Evolutionary conservation across 2,888 invertebrate species (phyloP).

Genomic region (Lasioglossum villosulum): DNA sequence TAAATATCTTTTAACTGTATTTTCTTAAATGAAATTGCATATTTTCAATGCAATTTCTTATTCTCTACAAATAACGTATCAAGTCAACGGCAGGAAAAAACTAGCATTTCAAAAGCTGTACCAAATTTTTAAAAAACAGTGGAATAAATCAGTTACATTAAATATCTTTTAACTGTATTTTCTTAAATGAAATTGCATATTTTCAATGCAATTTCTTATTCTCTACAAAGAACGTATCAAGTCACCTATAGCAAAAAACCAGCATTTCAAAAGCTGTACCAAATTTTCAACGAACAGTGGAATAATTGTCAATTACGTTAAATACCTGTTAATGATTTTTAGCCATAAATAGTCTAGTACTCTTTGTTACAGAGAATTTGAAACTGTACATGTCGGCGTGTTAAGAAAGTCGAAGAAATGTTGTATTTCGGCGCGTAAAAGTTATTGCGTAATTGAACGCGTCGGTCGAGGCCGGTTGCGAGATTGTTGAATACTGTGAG

Average conservation of each 20-base stretch:
- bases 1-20: neutral
- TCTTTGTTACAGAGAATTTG: neutral
- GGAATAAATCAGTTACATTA: too few relatives aligned
- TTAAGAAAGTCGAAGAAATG: neutral
- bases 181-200: neutral
- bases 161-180: too few relatives aligned
- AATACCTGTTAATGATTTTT: neutral
- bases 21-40: too few relatives aligned
- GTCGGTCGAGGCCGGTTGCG: neutral
- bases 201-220: neutral
- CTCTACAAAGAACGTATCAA: neutral
- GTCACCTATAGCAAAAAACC: neutral
- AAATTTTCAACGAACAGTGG: neutral
- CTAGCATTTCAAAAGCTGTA: too few relatives aligned
- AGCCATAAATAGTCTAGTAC: neutral
- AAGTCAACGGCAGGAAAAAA: too few relatives aligned
- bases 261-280: neutral
- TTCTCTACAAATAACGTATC: too few relatives aligned
- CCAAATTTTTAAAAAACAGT: too few relatives aligned
- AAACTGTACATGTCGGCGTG: neutral
- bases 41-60: too few relatives aligned
- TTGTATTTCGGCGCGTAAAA: neutral
- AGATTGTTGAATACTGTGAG: constrained; percentile 62
- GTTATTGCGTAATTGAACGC: neutral
- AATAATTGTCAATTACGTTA: neutral